Evolutionary conservation across 2,797 vertebrate species (phyloP).

Genomic region (Acrossocheilus fasciatus): DNA sequence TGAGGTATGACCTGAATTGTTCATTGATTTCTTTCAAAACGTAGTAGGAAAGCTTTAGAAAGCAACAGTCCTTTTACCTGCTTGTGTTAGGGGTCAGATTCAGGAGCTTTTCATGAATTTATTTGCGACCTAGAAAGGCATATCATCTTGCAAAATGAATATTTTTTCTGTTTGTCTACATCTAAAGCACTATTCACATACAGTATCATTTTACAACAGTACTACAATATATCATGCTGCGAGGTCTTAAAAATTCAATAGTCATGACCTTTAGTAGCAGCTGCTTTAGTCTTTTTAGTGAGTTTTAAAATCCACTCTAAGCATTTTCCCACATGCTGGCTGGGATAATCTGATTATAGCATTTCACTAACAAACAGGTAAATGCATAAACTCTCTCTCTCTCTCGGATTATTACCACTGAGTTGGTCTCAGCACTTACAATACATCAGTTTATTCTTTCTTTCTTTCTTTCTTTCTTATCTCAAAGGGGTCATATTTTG

Average conservation of each 20-base stretch:
- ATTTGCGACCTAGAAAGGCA: background rate
- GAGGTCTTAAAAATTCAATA: constrained; percentile 3
- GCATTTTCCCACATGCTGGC: background rate
- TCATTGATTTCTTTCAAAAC: background rate
- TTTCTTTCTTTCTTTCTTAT: background rate
- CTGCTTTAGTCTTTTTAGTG: constrained; percentile 16
- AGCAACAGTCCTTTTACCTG: background rate
- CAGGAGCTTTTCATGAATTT: background rate
- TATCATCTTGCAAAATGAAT: background rate
- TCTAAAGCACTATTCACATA: background rate
- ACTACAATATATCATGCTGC: background rate
- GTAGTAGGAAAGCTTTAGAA: constrained; percentile 16
- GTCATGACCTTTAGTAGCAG: constrained; percentile 25
- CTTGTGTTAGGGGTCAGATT: constrained; percentile 3
- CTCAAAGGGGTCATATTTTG: too few relatives aligned
- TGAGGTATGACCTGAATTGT: constrained; percentile 17
- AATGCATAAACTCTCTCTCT: background rate
- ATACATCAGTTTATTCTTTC: background rate
- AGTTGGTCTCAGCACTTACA: background rate
- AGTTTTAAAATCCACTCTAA: constrained; percentile 26
- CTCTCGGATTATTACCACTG: background rate
- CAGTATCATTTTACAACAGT: background rate
- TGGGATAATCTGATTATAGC: constrained; percentile 13
- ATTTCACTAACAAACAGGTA: background rate
- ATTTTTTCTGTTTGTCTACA: background rate